A percentile compares a stretch with the other conserved stretches of the same genome.
These are phyloP conservation scores for Neotoma lepida DNA, from an alignment of 2,113 vertebrate species.

Conservation along the genomic window DNA sequence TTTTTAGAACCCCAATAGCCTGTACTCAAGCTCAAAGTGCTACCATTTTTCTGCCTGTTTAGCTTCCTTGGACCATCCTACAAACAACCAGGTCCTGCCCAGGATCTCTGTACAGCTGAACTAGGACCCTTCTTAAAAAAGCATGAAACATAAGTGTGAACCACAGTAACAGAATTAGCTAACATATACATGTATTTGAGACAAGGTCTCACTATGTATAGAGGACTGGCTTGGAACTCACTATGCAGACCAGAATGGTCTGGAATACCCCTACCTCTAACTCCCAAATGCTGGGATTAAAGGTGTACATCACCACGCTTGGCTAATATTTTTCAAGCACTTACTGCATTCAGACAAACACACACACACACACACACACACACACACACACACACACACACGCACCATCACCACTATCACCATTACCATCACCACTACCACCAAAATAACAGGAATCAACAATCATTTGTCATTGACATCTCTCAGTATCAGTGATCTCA, in stretches of 20 bases:
- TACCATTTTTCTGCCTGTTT: background rate
- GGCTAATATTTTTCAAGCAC: background rate
- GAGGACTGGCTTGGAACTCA: background rate
- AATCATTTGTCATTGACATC: background rate
- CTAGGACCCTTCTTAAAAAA: background rate
- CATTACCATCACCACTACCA: background rate
- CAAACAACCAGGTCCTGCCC: background rate
- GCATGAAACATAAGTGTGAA: background rate
- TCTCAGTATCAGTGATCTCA: background rate
- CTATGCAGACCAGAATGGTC: background rate
- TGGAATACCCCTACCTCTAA: background rate
- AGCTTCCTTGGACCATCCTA: background rate
- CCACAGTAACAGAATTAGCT: background rate
- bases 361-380: background rate
- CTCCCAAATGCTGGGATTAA: background rate
- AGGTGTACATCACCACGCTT: background rate
- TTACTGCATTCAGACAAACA: background rate
- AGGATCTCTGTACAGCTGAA: background rate
- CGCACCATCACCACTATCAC: background rate
- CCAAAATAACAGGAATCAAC: background rate
- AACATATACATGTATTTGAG: background rate
- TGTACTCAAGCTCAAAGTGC: background rate
- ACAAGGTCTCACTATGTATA: background rate
- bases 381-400: background rate
- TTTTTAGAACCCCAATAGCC: background rate